Conservation (phyloP, 2,797 vertebrate genomes). For the Heteromormyrus szaboi region DNA sequence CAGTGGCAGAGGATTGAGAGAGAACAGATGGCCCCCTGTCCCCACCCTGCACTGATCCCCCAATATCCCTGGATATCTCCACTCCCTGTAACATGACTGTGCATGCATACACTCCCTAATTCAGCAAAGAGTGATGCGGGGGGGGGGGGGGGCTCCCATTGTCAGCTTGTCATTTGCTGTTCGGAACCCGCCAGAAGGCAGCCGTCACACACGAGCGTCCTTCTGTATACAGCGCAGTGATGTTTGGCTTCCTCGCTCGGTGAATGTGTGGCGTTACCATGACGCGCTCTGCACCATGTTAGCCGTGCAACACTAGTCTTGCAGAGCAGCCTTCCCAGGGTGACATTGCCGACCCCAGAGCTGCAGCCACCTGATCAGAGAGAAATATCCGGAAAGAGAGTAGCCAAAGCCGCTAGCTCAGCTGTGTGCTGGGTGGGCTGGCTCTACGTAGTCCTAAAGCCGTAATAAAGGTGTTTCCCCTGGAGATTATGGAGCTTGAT, state of each 20-base stretch:
- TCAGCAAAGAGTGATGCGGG: background rate
- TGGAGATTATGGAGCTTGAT: background rate
- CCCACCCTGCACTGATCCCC: background rate
- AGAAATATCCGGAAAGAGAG: background rate
- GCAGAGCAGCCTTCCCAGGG: background rate
- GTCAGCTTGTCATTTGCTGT: background rate
- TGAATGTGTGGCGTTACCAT: background rate
- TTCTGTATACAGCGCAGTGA: background rate
- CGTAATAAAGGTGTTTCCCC: background rate
- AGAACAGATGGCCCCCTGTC: background rate
- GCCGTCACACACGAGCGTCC: background rate
- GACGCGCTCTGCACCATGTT: background rate
- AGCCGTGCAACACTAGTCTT: background rate
- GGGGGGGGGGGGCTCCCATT: background rate
- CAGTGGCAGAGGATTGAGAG: background rate
- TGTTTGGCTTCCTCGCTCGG: background rate
- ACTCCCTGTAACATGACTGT: background rate
- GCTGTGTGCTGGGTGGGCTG: background rate
- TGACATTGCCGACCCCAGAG: background rate
- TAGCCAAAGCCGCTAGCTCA: background rate
- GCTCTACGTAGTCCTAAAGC: background rate
- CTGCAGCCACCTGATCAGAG: background rate
- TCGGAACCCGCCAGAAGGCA: background rate
- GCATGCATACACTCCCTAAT: background rate
- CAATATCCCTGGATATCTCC: background rate